Conservation (phyloP, 2,888 invertebrate genomes). For the Lobophora halterata region DNA sequence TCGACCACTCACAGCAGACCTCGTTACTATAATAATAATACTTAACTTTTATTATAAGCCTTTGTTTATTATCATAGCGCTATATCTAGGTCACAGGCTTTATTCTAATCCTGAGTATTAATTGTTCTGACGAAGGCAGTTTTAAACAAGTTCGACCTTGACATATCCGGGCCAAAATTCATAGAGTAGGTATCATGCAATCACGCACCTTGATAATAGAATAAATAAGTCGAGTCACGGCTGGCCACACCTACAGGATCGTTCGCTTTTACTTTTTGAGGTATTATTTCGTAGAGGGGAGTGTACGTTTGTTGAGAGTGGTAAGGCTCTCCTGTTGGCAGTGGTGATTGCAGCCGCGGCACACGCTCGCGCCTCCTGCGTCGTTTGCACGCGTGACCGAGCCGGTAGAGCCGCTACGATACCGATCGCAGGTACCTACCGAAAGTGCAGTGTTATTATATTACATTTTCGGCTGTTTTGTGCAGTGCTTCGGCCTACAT, state of each 20-base stretch:
- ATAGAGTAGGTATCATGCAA: conserved; percentile 40
- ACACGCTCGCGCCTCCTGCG: conserved; percentile 47
- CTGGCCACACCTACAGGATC: conserved; percentile 66
- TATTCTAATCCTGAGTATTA: conserved; percentile 21
- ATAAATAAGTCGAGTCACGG: conserved; percentile 54
- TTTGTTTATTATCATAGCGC: conserved; percentile 12
- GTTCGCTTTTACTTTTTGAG: conserved; percentile 74
- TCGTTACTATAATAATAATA: conserved; percentile 4
- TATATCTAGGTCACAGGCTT: conserved; percentile 17
- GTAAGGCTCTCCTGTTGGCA: conserved; percentile 37
- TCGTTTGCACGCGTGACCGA: conserved; percentile 39
- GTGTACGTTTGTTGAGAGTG: conserved; percentile 40
- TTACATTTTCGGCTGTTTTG: conserved; percentile 16
- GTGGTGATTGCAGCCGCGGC: conserved; percentile 48
- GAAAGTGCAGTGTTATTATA: conserved; percentile 30
- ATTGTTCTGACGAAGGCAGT: conserved; percentile 30
- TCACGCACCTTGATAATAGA: conserved; percentile 52
- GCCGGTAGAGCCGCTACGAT: conserved; percentile 32
- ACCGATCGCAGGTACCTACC: conserved; percentile 17
- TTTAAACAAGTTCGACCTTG: conserved; percentile 42
- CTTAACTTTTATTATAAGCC: conserved; percentile 4
- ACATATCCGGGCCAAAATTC: conserved; percentile 45
- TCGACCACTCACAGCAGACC: conserved; percentile 5
- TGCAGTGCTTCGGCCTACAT: conserved; percentile 28
- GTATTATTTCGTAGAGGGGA: conserved; percentile 54